These are phyloP conservation scores for Meandrusa payeni DNA, from an alignment of 2,888 invertebrate genomes.

Conservation along the genomic window DNA sequence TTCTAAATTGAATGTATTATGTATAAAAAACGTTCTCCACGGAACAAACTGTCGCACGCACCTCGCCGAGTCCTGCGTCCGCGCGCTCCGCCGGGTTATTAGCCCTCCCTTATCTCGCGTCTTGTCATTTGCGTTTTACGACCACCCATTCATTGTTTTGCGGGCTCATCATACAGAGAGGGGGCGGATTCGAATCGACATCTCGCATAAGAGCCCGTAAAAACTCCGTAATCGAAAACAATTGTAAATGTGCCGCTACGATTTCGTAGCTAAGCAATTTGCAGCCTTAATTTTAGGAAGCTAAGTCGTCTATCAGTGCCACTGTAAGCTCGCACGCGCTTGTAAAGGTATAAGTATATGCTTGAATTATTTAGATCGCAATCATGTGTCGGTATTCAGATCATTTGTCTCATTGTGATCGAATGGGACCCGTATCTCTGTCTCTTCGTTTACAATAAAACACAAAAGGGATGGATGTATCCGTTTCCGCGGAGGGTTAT, in stretches of 20 bases:
- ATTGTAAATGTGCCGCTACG: conserved; percentile 23
- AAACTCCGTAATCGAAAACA: conserved; percentile 62
- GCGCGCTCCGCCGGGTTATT: conserved; percentile 46
- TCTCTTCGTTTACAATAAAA: conserved; percentile 37
- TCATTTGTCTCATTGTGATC: conserved; percentile 74
- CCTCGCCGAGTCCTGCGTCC: conserved; percentile 25
- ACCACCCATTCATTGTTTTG: conserved; percentile 65
- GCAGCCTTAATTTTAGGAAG: conserved; percentile 7
- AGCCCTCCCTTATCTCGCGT: conserved; percentile 57
- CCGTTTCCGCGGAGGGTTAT: conserved; percentile 23
- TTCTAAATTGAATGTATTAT: too few species aligned
- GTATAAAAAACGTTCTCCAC: too few species aligned
- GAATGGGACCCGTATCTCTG: conserved; percentile 39
- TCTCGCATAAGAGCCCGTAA: conserved; percentile 74
- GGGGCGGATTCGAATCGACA: conserved; percentile 71
- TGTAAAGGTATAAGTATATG: conserved; percentile 55
- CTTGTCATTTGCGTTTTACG: conserved; percentile 67
- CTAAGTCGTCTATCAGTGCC: background rate
- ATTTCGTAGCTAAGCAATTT: background rate
- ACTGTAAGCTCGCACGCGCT: conserved; percentile 25
- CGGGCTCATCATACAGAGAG: conserved; percentile 54
- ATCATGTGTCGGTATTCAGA: conserved; percentile 74
- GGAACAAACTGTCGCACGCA: too few species aligned
- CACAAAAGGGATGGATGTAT: conserved; percentile 38
- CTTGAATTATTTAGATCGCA: conserved; percentile 78